Conservation (phyloP, 2,888 invertebrate genomes). For the Lepidochrysops patricia region DNA sequence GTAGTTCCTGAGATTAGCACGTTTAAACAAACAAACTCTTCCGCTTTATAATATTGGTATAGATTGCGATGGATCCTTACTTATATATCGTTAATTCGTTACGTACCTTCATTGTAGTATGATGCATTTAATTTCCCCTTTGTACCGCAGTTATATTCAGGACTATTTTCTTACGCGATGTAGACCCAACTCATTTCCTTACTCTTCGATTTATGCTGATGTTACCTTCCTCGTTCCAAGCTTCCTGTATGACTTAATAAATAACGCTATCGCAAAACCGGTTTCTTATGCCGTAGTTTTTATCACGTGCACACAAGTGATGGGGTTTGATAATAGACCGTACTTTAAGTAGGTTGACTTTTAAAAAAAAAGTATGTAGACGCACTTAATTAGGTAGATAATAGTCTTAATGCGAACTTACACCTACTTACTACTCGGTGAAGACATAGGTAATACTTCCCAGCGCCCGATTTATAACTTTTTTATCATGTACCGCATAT, state of each 20-base stretch:
- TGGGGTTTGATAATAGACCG: not conserved
- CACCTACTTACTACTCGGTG: too few species aligned
- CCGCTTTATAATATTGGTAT: too few species aligned
- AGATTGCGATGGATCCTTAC: too few species aligned
- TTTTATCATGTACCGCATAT: too few species aligned
- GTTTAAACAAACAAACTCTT: too few species aligned
- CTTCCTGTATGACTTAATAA: not conserved
- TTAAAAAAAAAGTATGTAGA: too few species aligned
- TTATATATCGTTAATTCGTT: conserved; percentile 28
- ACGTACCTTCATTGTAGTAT: too few species aligned
- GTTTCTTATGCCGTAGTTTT: not conserved
- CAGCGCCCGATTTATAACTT: too few species aligned
- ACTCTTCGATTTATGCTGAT: not conserved
- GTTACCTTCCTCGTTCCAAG: not conserved
- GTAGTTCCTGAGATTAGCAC: too few species aligned
- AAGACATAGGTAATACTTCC: too few species aligned
- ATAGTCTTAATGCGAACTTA: too few species aligned
- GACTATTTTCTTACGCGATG: not conserved
- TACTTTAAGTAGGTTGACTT: not conserved
- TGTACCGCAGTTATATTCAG: not conserved
- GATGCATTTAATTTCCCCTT: not conserved
- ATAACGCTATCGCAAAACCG: not conserved
- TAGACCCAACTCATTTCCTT: not conserved
- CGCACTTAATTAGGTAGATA: too few species aligned
- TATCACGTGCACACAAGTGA: not conserved